Conservation (phyloP, 2,113 vertebrate species). For the Numida meleagris region DNA sequence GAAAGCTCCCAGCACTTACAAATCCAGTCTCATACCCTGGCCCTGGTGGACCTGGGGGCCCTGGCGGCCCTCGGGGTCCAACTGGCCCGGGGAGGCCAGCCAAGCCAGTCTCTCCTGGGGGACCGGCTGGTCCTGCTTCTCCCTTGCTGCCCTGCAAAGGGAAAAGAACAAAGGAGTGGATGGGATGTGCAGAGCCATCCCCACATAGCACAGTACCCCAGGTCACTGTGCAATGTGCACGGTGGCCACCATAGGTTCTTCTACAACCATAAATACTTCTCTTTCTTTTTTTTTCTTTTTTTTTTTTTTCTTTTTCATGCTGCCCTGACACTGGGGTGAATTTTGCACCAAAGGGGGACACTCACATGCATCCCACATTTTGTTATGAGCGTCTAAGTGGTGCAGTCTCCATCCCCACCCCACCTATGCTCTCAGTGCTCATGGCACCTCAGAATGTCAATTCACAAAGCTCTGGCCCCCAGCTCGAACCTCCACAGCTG, state of each 20-base stretch:
- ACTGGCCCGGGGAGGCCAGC: constrained; percentile 89
- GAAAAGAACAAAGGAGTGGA: background rate
- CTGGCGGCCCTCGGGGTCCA: constrained; percentile 86
- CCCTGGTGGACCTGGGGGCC: constrained; percentile 85
- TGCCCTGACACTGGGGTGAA: rapidly evolving
- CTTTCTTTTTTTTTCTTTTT: background rate
- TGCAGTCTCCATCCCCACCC: rapidly evolving
- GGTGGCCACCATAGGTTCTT: constrained; percentile 17
- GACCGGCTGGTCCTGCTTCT: constrained; percentile 76
- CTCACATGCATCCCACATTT: background rate
- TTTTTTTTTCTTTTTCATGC: background rate
- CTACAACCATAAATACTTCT: background rate
- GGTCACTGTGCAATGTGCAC: background rate
- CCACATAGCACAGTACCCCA: rapidly evolving
- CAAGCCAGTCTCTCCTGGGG: constrained; percentile 81
- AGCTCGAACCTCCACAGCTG: background rate
- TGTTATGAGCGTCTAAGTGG: rapidly evolving
- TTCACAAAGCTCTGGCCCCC: background rate
- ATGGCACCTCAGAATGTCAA: background rate
- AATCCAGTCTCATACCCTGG: constrained; percentile 82
- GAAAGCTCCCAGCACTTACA: constrained; percentile 80
- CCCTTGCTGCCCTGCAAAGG: constrained; percentile 84
- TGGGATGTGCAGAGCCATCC: background rate
- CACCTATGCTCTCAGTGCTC: too few relatives aligned
- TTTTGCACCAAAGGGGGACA: rapidly evolving